Evolutionary conservation across 2,113 vertebrate species (phyloP).

Genomic region (Channa argus): DNA sequence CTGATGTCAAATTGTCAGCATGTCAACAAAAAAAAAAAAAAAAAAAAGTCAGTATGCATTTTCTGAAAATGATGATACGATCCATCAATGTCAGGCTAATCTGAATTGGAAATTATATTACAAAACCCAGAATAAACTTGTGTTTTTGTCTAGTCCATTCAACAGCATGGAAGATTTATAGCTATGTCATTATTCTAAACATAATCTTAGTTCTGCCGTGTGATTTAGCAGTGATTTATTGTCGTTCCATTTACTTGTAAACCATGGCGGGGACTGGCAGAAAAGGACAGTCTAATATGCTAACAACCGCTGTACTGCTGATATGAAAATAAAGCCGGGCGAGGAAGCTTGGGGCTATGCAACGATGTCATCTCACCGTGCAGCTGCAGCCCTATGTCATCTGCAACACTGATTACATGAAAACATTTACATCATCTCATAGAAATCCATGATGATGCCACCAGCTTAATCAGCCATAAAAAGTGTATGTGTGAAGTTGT

Average conservation of each 20-base stretch:
- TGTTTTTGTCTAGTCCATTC: constrained; percentile 70
- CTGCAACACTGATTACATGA: constrained; percentile 45
- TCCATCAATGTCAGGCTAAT: constrained; percentile 80
- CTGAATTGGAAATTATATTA: constrained; percentile 78
- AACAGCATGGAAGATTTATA: constrained; percentile 79
- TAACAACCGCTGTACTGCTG: constrained; percentile 51
- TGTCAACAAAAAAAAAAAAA: constrained; percentile 49
- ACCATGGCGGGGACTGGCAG: constrained; percentile 56
- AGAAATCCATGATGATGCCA: constrained; percentile 19
- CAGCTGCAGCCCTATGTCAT: constrained; percentile 56
- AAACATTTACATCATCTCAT: constrained; percentile 47
- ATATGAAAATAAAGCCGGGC: constrained; percentile 56
- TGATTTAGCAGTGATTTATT: constrained; percentile 78
- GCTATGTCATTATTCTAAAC: constrained; percentile 78
- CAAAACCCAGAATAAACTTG: constrained; percentile 60
- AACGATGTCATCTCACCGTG: constrained; percentile 34
- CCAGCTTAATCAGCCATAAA: neutral
- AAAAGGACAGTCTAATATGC: constrained; percentile 69
- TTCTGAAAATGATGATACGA: constrained; percentile 68
- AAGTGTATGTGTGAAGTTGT: too few relatives aligned
- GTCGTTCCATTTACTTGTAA: constrained; percentile 76
- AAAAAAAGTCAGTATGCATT: constrained; percentile 73
- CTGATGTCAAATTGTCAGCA: constrained; percentile 59
- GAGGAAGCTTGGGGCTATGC: constrained; percentile 30
- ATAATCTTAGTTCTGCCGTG: constrained; percentile 78